phyloP scores from a whole-genome alignment of 2,797 vertebrate species.

The Antrozous pallidus region DNA sequence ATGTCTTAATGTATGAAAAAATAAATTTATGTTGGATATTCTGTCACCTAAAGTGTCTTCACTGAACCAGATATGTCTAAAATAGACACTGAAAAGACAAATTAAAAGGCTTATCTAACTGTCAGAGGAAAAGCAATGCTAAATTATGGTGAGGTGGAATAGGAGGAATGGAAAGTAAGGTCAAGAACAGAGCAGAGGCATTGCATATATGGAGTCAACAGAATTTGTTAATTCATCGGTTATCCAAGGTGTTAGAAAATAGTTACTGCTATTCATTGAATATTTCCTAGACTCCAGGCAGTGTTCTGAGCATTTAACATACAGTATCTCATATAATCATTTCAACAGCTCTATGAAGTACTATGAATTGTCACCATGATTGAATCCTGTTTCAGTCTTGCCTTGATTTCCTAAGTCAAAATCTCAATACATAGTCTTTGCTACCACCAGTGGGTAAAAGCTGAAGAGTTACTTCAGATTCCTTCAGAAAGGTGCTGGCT shows the following conservation, averaged over 20 bases:
- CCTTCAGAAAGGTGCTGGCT: background rate
- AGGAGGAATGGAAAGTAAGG: background rate
- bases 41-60: background rate
- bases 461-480: background rate
- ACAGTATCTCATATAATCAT: background rate
- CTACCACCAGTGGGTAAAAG: background rate
- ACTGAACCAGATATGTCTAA: background rate
- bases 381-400: background rate
- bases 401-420: background rate
- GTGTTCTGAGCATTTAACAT: background rate
- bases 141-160: background rate
- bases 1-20: background rate
- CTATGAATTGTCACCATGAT: background rate
- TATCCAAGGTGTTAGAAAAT: background rate
- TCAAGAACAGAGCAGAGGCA: background rate
- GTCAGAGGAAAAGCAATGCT: background rate
- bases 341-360: background rate
- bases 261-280: background rate
- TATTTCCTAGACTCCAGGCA: background rate
- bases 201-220: background rate
- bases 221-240: background rate
- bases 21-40: background rate
- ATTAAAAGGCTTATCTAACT: background rate
- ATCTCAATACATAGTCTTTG: background rate
- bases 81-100: background rate